Evolutionary conservation across 92 coral and sea anemone species (phyloP).

Genomic region (Epizoanthus scotinus): DNA sequence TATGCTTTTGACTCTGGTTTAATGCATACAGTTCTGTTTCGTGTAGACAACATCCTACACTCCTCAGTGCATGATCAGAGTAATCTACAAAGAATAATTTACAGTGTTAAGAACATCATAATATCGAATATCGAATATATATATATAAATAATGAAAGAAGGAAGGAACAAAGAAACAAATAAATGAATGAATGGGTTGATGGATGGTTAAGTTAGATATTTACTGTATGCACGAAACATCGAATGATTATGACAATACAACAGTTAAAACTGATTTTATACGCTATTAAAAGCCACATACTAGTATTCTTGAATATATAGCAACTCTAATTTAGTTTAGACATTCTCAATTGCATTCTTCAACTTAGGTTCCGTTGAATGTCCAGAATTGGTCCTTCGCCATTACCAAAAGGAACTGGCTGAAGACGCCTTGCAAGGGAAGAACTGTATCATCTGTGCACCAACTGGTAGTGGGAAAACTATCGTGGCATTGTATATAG

Average conservation of each 20-base stretch:
- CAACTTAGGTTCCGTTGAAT: background rate
- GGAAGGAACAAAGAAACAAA: background rate
- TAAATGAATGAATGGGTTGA: background rate
- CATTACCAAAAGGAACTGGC: slow-evolving; percentile 66
- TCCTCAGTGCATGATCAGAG: too few relatives aligned
- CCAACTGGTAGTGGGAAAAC: slow-evolving; percentile 85
- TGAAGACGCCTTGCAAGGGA: slow-evolving; percentile 65
- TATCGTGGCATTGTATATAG: slow-evolving; percentile 70
- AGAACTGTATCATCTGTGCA: slow-evolving; percentile 75
- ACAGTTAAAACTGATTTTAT: background rate
- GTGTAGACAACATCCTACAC: too few relatives aligned
- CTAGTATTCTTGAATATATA: background rate
- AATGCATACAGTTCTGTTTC: too few relatives aligned
- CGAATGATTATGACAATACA: background rate
- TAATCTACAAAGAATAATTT: too few relatives aligned
- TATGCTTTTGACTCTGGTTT: too few relatives aligned
- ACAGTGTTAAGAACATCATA: too few relatives aligned
- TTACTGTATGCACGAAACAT: background rate
- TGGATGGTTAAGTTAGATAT: background rate
- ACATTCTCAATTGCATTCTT: too few relatives aligned
- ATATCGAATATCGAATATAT: too few relatives aligned
- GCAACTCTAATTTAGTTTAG: background rate
- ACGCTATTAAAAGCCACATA: background rate
- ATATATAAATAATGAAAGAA: background rate
- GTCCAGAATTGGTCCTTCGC: slow-evolving; percentile 33